These are phyloP conservation scores for Xenopus borealis DNA, from an alignment of 2,113 vertebrate genomes.

Conservation along the genomic window DNA sequence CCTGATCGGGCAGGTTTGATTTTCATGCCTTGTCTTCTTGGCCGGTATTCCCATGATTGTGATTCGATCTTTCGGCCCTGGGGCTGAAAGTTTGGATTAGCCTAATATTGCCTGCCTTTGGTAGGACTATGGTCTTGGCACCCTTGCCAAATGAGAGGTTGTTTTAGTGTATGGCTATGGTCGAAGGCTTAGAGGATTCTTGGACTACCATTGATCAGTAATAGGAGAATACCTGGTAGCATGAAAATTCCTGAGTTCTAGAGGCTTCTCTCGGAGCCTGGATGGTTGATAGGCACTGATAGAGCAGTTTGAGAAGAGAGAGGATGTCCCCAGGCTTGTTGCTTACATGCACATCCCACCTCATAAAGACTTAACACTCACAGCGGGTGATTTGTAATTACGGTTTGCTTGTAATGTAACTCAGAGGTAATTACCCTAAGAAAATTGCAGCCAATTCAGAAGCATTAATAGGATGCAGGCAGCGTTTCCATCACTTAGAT, in stretches of 20 bases:
- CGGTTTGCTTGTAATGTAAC: slow-evolving; percentile 45
- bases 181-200: no score
- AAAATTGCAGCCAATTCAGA: slow-evolving; percentile 38
- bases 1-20: no score
- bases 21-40: no score
- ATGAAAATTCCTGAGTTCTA: not conserved
- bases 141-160: no score
- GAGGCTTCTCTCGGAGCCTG: not conserved
- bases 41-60: no score
- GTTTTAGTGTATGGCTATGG: no score
- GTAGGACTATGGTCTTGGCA: no score
- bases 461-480: slow-evolving; percentile 41
- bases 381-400: slow-evolving; percentile 42
- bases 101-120: no score
- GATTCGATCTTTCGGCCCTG: no score
- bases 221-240: not conserved
- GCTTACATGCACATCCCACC: slow-evolving; percentile 31
- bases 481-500: slow-evolving; percentile 33
- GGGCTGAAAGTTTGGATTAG: no score
- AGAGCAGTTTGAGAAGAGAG: slow-evolving; percentile 12
- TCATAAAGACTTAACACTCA: slow-evolving; percentile 35
- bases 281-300: not conserved
- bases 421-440: slow-evolving; percentile 48
- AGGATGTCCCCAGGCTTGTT: slow-evolving; percentile 29
- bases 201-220: no score